These are phyloP conservation scores for Dinomys branickii DNA, from an alignment of 2,113 vertebrate species.

Conservation along the genomic window DNA sequence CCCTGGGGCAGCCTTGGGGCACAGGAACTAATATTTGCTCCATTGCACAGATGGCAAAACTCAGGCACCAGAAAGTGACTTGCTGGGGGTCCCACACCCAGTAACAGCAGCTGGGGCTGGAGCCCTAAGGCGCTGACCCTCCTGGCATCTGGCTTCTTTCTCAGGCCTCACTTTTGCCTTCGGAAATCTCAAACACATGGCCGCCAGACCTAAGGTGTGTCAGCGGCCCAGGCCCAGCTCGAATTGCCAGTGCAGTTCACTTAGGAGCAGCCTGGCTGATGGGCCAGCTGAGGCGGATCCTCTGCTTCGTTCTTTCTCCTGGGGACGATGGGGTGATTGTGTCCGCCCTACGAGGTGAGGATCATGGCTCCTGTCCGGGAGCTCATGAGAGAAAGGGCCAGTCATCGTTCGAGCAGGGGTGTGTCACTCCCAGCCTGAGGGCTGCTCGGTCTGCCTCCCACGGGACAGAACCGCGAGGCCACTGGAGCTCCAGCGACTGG, in stretches of 20 bases:
- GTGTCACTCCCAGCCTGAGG: neutral
- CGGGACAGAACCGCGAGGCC: too few relatives aligned
- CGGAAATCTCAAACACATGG: neutral
- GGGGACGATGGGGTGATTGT: neutral
- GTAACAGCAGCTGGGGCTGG: neutral
- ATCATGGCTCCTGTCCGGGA: rapidly evolving
- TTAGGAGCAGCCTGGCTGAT: neutral
- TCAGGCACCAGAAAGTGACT: neutral
- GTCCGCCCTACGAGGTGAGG: neutral
- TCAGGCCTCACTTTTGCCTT: neutral
- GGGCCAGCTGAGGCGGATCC: neutral
- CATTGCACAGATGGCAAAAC: neutral
- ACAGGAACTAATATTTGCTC: neutral
- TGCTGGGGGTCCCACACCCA: neutral
- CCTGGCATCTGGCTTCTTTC: neutral
- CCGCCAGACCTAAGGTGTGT: neutral
- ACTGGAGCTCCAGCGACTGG: neutral
- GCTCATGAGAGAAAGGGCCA: neutral
- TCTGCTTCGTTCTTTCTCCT: neutral
- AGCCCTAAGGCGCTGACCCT: neutral
- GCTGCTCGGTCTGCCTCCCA: neutral
- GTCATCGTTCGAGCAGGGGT: neutral
- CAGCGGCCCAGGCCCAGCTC: neutral
- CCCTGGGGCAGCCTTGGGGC: neutral
- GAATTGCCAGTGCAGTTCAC: neutral